A percentile compares a stretch with the other conserved stretches of the same genome.
Conservation (phyloP, 2,888 invertebrate species). For the Drosophila setosimentum region DNA sequence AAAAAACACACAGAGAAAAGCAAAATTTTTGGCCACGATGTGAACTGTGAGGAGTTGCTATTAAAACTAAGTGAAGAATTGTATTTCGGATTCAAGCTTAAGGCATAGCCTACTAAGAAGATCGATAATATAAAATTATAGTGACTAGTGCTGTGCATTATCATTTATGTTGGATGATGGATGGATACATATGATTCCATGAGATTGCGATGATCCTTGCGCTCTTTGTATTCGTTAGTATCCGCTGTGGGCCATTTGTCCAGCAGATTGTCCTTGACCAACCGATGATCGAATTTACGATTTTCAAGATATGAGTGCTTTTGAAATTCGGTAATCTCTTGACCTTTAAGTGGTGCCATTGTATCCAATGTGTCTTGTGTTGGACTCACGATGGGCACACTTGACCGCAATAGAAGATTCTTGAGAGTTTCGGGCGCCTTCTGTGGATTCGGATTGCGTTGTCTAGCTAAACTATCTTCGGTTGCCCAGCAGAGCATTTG, state of each 20-base stretch:
- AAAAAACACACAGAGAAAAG: constrained; percentile 2
- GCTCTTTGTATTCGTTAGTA: constrained; percentile 80
- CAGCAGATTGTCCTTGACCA: constrained; percentile 84
- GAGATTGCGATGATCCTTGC: constrained; percentile 85
- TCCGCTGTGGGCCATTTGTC: constrained; percentile 83
- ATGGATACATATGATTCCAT: constrained; percentile 85
- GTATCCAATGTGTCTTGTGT: constrained; percentile 47
- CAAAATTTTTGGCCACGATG: constrained; percentile 24
- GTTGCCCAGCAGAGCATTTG: constrained; percentile 83
- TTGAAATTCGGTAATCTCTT: constrained; percentile 71
- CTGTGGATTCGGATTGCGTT: constrained; percentile 80
- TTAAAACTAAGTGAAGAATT: constrained; percentile 19
- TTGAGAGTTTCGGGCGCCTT: constrained; percentile 81
- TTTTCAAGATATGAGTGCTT: constrained; percentile 84
- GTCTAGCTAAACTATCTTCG: constrained; percentile 80
- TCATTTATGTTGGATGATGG: constrained; percentile 19
- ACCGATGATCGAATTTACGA: constrained; percentile 83
- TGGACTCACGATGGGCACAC: constrained; percentile 85
- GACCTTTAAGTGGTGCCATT: constrained; percentile 71
- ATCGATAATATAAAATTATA: not conserved
- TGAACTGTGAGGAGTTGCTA: constrained; percentile 16
- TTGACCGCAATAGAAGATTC: constrained; percentile 82
- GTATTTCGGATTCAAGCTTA: not conserved
- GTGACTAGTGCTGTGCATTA: constrained; percentile 8
- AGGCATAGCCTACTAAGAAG: constrained; percentile 25